phyloP scores from a whole-genome alignment of 2,888 invertebrate genomes.

The Dryomyza anilis region DNA sequence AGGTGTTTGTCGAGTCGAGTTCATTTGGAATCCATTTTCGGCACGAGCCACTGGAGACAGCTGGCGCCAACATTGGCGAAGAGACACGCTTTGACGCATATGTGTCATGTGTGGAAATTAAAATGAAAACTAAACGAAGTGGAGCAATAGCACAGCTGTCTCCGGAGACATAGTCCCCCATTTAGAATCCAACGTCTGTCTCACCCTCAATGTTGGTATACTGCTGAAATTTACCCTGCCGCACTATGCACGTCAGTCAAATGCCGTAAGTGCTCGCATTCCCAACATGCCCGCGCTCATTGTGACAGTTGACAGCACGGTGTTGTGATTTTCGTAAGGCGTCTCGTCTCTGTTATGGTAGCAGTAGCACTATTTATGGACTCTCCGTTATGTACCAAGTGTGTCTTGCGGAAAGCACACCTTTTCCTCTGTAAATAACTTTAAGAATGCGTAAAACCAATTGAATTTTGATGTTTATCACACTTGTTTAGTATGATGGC shows the following conservation, averaged over 20 bases:
- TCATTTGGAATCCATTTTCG: slow-evolving; percentile 14
- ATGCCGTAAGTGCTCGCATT: background rate
- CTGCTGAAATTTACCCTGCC: no score
- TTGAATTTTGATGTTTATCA: slow-evolving; percentile 17
- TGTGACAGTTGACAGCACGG: background rate
- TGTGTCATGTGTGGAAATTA: slow-evolving; percentile 28
- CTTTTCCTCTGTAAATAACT: background rate
- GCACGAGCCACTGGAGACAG: slow-evolving; percentile 13
- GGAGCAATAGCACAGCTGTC: slow-evolving; percentile 28
- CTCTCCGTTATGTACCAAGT: no score
- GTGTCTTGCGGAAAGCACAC: background rate
- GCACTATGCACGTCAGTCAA: background rate
- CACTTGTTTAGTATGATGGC: slow-evolving; percentile 2
- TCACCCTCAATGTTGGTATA: no score
- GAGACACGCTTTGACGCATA: slow-evolving; percentile 5
- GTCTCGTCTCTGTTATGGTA: background rate
- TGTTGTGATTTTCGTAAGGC: no score
- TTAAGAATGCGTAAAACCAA: background rate
- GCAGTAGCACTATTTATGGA: no score
- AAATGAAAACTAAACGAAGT: slow-evolving; percentile 21
- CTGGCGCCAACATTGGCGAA: slow-evolving; percentile 6
- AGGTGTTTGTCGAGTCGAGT: slow-evolving; percentile 1
- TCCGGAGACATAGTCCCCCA: no score
- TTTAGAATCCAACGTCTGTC: no score
- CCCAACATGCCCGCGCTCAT: background rate